Evolutionary conservation across 2,888 invertebrate genomes (phyloP), one percentile per base, ranked within the genome.

Genomic region (Argyresthia albistria): DNA sequence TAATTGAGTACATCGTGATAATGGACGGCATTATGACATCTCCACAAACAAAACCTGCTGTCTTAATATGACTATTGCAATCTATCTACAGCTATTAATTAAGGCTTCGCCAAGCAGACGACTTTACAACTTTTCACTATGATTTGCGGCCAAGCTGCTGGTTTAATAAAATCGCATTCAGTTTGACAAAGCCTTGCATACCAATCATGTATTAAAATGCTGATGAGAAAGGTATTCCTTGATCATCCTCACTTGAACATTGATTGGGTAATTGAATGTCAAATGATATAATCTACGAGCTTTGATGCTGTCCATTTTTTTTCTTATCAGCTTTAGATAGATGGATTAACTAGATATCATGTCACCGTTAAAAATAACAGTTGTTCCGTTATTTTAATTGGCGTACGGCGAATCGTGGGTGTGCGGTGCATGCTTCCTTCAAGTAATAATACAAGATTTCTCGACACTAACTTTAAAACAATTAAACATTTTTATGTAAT

Each of bases 231-330:
- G 25, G 2, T 25, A 25, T 25, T 25, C 6, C 25, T 25, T 25
- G 25, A 25, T 25, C 48, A 48, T 48, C 48, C 15, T 36, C 48
- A 48, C 48, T 45, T 25, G 46, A 59, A 57, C 54, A 54, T 57
- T 58, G 58, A 53, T 56, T 53, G 56, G 55, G 59, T 64, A 65
- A 67, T 61, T 56, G 66, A 64, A 65, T 64, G 65, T 65, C 67
- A 66, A 60, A 56, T 60, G 63, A 69, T 69, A 62, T 49, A 54
- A 70, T 71, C 68, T 61, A 54, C 55, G 25, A 35, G 35, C 46
- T 16, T 46, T 46, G 45, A 45, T 8, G 45, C 12, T 45, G 1
- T 45, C 16, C 16, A 25, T 35, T 47, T 35, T 47, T 46, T 35
- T 35, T n/a, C n/a, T 8, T 47, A 8, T 35, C 35, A 35, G 12